phyloP scores from a whole-genome alignment of 53 echinoderm and acorn worm genomes.

The Stichopus horrens region DNA sequence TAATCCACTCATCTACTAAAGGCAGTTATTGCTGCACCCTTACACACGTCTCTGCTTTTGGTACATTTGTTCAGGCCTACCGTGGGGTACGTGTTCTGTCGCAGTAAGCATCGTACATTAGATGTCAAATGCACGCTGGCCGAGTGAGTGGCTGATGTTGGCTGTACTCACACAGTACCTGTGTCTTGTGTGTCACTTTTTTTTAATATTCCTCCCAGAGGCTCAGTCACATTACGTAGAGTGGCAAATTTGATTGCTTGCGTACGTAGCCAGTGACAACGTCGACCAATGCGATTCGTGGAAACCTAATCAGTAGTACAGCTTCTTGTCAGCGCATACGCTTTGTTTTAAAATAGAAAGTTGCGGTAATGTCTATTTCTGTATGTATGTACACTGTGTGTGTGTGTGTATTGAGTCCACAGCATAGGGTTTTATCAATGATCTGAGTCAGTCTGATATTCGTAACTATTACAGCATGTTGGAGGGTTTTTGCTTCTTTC shows the following conservation, averaged over 20 bases:
- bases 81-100: no score
- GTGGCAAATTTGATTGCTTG: slow-evolving; percentile 45
- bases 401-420: not conserved
- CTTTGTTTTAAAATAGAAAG: slow-evolving; percentile 46
- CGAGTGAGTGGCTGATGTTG: not conserved
- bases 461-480: not conserved
- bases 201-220: slow-evolving; percentile 43
- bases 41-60: no score
- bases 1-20: no score
- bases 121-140: not conserved
- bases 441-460: not conserved
- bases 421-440: not conserved
- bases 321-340: slow-evolving; percentile 30
- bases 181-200: not conserved
- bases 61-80: no score
- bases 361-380: slow-evolving; percentile 38
- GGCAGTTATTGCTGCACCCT: no score
- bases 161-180: not conserved
- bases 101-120: no score
- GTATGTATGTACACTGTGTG: not conserved
- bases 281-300: slow-evolving; percentile 24
- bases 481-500: not conserved
- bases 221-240: slow-evolving; percentile 39
- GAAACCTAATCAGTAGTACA: slow-evolving; percentile 29
- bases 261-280: slow-evolving; percentile 30